Evolutionary conservation across 1,140 invertebrate species (phyloP).

Genomic region (Hyles euphorbiae): DNA sequence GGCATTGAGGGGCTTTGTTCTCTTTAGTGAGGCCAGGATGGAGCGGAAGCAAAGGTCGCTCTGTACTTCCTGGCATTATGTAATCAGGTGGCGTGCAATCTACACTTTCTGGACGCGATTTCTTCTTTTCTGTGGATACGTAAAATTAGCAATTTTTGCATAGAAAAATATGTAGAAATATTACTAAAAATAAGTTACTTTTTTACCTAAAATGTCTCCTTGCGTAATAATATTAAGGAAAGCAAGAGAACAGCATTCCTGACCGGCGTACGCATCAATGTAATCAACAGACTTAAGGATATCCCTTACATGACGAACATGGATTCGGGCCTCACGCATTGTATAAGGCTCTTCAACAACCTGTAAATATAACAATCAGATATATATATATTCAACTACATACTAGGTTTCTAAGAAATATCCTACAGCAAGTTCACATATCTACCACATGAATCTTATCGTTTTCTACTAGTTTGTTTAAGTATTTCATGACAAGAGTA

Average conservation of each 20-base stretch:
- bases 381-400: slow-evolving; percentile 5
- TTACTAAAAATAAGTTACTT: too few species aligned
- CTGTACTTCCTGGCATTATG: slow-evolving; percentile 93
- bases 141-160: too few species aligned
- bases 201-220: slow-evolving; percentile 84
- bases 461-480: too few species aligned
- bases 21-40: slow-evolving; percentile 86
- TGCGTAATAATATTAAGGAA: slow-evolving; percentile 96
- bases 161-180: too few species aligned
- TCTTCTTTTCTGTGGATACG: slow-evolving; percentile 87
- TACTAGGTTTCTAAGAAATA: background rate
- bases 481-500: background rate
- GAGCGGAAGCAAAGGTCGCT: slow-evolving; percentile 89
- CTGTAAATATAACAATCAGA: slow-evolving; percentile 34
- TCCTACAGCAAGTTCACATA: too few species aligned
- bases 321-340: slow-evolving; percentile 97
- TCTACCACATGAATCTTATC: too few species aligned
- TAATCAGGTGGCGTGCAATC: slow-evolving; percentile 98
- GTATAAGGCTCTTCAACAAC: slow-evolving; percentile 97
- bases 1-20: slow-evolving; percentile 90
- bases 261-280: slow-evolving; percentile 95
- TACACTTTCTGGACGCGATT: slow-evolving; percentile 88
- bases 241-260: slow-evolving; percentile 96
- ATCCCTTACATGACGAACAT: slow-evolving; percentile 97
- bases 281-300: slow-evolving; percentile 95